Evolutionary conservation across 2,113 vertebrate genomes (phyloP).

Genomic region (Origma solitaria): DNA sequence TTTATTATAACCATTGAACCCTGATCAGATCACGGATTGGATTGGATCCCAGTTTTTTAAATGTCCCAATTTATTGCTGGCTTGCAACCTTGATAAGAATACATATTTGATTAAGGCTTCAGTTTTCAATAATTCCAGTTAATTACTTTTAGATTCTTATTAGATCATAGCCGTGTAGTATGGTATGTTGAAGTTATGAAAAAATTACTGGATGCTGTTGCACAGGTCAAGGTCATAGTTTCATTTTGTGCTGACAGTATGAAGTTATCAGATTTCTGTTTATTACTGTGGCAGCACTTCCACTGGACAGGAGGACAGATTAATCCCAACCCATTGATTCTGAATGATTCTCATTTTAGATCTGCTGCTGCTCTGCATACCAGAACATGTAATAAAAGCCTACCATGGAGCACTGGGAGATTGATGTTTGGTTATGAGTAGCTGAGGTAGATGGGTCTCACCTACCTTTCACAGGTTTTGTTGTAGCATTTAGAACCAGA

Average conservation of each 20-base stretch:
- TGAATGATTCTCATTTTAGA: constrained; percentile 45
- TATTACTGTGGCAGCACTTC: constrained; percentile 54
- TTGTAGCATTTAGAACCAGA: background rate
- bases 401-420: background rate
- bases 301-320: constrained; percentile 43
- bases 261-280: constrained; percentile 68
- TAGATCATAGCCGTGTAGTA: constrained; percentile 65
- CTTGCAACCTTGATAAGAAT: constrained; percentile 75
- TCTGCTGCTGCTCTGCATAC: constrained; percentile 36
- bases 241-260: constrained; percentile 66
- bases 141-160: constrained; percentile 80
- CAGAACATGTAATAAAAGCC: constrained; percentile 28
- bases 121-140: constrained; percentile 72
- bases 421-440: background rate
- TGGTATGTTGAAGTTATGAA: constrained; percentile 67
- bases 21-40: constrained; percentile 78
- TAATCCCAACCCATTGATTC: constrained; percentile 46
- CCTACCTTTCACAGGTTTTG: background rate
- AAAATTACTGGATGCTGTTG: constrained; percentile 62
- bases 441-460: background rate
- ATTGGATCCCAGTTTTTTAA: constrained; percentile 81
- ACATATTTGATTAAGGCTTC: constrained; percentile 74
- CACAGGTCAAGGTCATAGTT: constrained; percentile 67
- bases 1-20: constrained; percentile 82
- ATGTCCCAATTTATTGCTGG: constrained; percentile 77